Evolutionary conservation across 2,113 vertebrate species (phyloP).

Genomic region (Rhinolophus sinicus): DNA sequence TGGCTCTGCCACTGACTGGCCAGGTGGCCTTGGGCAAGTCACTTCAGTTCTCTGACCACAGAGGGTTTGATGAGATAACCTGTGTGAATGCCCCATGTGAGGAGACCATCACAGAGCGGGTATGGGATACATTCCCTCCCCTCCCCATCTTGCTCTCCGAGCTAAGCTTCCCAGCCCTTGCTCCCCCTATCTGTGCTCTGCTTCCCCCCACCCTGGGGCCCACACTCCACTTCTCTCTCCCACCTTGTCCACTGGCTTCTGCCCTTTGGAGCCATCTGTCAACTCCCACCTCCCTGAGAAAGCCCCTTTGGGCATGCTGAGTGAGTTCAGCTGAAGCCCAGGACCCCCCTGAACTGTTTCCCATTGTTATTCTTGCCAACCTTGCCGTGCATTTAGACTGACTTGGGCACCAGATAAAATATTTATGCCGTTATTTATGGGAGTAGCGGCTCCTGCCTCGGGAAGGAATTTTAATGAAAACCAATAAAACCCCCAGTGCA

Average conservation of each 20-base stretch:
- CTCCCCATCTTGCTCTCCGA: not conserved
- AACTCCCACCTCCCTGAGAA: not conserved
- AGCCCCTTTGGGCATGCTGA: not conserved
- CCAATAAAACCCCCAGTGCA: constrained; percentile 78
- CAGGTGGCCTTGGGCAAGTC: not conserved
- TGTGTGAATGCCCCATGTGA: not conserved
- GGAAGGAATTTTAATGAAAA: constrained; percentile 81
- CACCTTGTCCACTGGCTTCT: rapidly evolving
- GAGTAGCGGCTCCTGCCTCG: constrained; percentile 66
- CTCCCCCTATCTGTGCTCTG: not conserved
- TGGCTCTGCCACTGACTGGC: not conserved
- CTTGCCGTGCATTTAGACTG: constrained; percentile 56
- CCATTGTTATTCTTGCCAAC: constrained; percentile 73
- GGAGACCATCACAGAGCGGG: not conserved
- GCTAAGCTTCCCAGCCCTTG: not conserved
- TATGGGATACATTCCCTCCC: rapidly evolving
- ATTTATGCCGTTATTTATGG: constrained; percentile 79
- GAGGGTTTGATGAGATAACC: not conserved
- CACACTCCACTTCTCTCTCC: not conserved
- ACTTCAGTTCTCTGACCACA: not conserved
- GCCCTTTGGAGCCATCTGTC: not conserved
- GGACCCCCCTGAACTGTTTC: not conserved
- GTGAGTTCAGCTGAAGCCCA: not conserved
- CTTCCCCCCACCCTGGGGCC: not conserved
- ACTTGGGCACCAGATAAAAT: constrained; percentile 78